Percentiles rank a stretch among this genome's conserved stretches.
Evolutionary conservation across 2,888 invertebrate species (phyloP).

Genomic region (Lasioglossum marginatum): DNA sequence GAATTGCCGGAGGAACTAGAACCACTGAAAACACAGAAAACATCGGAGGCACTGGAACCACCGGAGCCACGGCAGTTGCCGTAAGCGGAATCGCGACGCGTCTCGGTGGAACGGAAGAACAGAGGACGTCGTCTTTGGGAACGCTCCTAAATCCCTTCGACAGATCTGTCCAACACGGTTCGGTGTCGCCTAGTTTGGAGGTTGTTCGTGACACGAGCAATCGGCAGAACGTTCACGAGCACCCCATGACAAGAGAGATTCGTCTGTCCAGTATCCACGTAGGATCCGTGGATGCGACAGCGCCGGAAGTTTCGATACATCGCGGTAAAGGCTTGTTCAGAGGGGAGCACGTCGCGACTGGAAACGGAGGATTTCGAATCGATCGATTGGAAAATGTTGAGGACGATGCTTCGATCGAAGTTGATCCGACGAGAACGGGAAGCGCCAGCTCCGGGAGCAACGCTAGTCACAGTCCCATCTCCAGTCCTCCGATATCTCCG

Average conservation of each 20-base stretch:
- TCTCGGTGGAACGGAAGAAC: conserved; percentile 38
- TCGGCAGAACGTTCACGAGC: conserved; percentile 24
- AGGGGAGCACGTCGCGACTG: conserved; percentile 17
- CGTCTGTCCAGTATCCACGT: conserved; percentile 16
- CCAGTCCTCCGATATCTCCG: conserved; percentile 94
- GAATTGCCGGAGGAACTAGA: neutral
- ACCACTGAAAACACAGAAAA: neutral
- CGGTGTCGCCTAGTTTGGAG: conserved; percentile 61
- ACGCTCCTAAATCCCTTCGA: conserved; percentile 65
- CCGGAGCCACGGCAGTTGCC: neutral
- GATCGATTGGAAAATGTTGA: conserved; percentile 75
- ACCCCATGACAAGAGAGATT: neutral
- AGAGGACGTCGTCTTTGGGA: conserved; percentile 57
- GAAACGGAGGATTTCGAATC: conserved; percentile 62
- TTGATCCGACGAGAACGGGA: conserved; percentile 83
- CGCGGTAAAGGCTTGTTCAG: conserved; percentile 40
- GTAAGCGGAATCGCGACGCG: neutral
- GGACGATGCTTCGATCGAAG: conserved; percentile 70
- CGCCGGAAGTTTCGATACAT: conserved; percentile 30
- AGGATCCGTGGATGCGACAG: conserved; percentile 22
- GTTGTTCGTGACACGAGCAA: conserved; percentile 44
- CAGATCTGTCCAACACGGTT: conserved; percentile 39
- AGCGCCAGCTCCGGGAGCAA: conserved; percentile 87
- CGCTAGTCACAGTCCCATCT: conserved; percentile 87
- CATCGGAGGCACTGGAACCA: neutral